Conservation (phyloP, 2,113 vertebrate species). For the Sus scrofa region DNA sequence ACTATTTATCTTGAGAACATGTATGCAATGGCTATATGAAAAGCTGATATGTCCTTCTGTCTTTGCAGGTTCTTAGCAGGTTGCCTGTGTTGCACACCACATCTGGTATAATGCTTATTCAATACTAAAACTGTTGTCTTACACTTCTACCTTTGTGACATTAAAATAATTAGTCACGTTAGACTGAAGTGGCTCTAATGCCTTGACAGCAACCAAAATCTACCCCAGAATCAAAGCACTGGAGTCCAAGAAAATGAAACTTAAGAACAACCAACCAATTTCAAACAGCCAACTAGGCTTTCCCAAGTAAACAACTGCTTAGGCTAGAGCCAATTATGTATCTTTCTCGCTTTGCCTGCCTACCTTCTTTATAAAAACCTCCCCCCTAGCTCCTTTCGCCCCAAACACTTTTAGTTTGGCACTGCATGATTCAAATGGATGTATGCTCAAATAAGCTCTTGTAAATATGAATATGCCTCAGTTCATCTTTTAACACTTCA, state of each 20-base stretch:
- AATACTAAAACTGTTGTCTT: neutral
- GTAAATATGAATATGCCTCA: neutral
- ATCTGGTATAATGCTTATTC: neutral
- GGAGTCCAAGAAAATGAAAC: neutral
- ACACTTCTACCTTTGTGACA: neutral
- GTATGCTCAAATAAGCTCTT: neutral
- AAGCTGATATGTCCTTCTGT: neutral
- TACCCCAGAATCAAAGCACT: neutral
- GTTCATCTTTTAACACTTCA: neutral
- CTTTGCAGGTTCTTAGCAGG: neutral
- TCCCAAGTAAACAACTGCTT: neutral
- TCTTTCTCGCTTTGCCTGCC: neutral
- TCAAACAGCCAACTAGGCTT: neutral
- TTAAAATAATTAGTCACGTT: neutral
- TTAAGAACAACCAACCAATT: neutral
- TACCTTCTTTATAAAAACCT: neutral
- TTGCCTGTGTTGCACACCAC: neutral
- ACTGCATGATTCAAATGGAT: neutral
- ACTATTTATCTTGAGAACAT: neutral
- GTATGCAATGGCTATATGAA: neutral
- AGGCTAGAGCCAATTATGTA: neutral
- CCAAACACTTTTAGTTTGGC: neutral
- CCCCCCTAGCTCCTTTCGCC: neutral
- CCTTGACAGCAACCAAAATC: neutral
- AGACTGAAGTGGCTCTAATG: neutral